Evolutionary conservation across 2,888 invertebrate species (phyloP), one percentile per base, ranked within the genome.

Genomic region (Hypomecis atomaria): DNA sequence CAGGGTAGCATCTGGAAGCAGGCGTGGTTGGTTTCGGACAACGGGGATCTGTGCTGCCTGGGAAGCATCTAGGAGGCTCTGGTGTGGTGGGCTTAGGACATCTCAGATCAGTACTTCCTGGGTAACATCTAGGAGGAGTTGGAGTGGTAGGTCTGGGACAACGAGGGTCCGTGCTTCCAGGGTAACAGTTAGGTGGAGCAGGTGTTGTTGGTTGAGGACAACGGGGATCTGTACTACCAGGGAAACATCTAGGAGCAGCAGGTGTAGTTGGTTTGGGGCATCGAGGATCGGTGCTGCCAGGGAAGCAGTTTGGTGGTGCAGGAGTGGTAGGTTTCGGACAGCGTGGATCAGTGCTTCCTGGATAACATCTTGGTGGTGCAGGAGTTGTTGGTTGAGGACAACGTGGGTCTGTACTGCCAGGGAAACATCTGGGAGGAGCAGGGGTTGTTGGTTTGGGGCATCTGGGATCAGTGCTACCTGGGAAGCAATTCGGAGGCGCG

Each of bases 371-470:
- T 0, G 71, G 74, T 1, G 71, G 59, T 0, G 52, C 68, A 9
- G 71, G 67, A 6, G 73, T 73, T 0, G 73, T 74, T 38, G 79
- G 79, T 70, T 76, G 76, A n/a, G 85, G 87, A 54, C 88, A 88
- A 2, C 45, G 23, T 0, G 71, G 67, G 36, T 80, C 78, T 0
- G 66, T 69, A 13, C 69, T 69, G 5, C 76, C 77, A 0, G 73
- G 74, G 44, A 5, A 77, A 9, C 77, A 77, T 0, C 65, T 67
- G 3, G 78, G 76, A 13, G 73, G 70, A 4, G 69, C 55, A n/a
- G 73, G 71, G 9, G 78, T 66, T 75, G 73, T 57, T 72, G 84
- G 75, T 83, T 82, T 44, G 13, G 75, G 59, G 80, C 81, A 60
- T 69, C 84, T 50, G 65, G 83, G 78, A 66, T 86, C 85, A 0